Conservation (phyloP, 2,888 invertebrate genomes). For the Dolichopus griseipennis region DNA sequence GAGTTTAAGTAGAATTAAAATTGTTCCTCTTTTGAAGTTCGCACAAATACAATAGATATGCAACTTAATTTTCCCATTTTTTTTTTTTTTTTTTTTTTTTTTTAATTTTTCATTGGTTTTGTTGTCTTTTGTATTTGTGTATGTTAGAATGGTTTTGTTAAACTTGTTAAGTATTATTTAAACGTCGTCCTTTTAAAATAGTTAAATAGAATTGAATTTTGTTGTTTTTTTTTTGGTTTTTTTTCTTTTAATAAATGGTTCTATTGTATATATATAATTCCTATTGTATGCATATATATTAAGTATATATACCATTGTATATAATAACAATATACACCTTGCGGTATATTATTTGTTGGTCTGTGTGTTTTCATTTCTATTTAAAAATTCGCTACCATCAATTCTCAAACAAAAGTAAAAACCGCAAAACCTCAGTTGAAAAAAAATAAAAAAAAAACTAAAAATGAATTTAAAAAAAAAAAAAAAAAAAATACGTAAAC, state of each 20-base stretch:
- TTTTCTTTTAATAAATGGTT: background rate
- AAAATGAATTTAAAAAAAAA: background rate
- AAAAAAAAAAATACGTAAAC: background rate
- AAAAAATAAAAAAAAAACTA: background rate
- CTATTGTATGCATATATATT: no score
- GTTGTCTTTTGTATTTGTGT: no score
- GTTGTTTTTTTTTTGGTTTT: background rate
- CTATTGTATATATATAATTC: no score
- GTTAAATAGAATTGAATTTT: background rate
- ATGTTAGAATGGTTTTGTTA: background rate
- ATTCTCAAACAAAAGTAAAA: conserved; percentile 3
- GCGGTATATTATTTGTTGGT: background rate
- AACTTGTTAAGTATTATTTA: conserved; percentile 4
- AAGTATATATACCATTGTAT: no score
- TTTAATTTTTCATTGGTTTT: background rate
- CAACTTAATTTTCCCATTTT: background rate
- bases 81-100: background rate
- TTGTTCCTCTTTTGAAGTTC: background rate
- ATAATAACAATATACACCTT: background rate
- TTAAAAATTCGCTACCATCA: conserved; percentile 5
- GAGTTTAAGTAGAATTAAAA: no score
- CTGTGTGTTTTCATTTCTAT: background rate
- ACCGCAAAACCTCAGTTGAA: conserved; percentile 1
- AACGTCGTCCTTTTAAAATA: conserved; percentile 2
- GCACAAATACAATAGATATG: background rate